Evolutionary conservation across 2,113 vertebrate genomes (phyloP).

Genomic region (Zingel zingel): DNA sequence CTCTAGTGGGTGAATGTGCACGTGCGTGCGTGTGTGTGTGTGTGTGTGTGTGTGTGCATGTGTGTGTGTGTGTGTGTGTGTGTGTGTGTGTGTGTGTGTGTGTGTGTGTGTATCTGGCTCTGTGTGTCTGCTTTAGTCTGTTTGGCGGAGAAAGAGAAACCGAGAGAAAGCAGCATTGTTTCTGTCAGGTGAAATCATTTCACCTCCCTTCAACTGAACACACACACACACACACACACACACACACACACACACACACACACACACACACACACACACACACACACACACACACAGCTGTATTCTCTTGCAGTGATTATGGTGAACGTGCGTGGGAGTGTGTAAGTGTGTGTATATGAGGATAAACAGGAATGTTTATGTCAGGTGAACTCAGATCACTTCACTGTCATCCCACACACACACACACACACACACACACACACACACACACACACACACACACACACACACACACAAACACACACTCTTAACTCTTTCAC

Average conservation of each 20-base stretch:
- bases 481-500: constrained; percentile 50
- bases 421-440: constrained; percentile 6
- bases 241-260: constrained; percentile 6
- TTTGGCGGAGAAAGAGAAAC: constrained; percentile 14
- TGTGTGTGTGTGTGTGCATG: no score
- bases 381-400: constrained; percentile 74
- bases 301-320: constrained; percentile 45
- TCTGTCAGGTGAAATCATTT: constrained; percentile 69
- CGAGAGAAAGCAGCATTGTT: constrained; percentile 57
- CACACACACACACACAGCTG: background rate
- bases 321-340: constrained; percentile 42
- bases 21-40: no score
- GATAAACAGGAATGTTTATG: constrained; percentile 62
- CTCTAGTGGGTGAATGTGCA: no score
- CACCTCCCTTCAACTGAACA: constrained; percentile 34
- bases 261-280: background rate
- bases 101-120: background rate
- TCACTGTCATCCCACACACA: constrained; percentile 50
- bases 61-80: no score
- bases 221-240: constrained; percentile 3
- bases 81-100: no score
- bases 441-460: constrained; percentile 30
- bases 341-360: constrained; percentile 57
- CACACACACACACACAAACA: constrained; percentile 23
- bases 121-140: constrained; percentile 4